Percentiles rank a stretch among this genome's conserved stretches.
Evolutionary conservation across 1,140 invertebrate species (phyloP).

Genomic region (Physella acuta): DNA sequence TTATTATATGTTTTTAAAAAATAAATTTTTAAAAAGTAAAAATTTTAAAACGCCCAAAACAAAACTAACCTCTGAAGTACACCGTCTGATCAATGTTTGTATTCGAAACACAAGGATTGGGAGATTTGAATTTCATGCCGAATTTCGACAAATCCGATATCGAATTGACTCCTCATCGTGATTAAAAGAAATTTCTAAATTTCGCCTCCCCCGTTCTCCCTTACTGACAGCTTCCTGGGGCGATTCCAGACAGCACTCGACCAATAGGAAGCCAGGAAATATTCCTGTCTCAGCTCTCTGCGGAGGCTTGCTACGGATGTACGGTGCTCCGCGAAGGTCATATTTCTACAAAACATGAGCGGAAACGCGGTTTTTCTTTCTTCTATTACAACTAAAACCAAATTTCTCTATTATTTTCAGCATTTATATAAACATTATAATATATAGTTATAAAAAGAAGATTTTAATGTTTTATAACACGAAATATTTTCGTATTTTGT

Average conservation of each 20-base stretch:
- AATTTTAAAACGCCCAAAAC: too few relatives aligned
- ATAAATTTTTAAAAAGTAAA: too few relatives aligned
- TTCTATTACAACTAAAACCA: too few relatives aligned
- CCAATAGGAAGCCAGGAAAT: conserved; percentile 14
- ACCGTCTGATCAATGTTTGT: background rate
- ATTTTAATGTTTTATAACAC: too few relatives aligned
- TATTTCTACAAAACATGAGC: background rate
- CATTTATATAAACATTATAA: too few relatives aligned
- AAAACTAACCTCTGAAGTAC: background rate
- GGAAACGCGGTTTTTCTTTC: too few relatives aligned
- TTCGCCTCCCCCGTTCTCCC: background rate
- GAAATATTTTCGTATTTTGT: too few relatives aligned
- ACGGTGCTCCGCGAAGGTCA: background rate
- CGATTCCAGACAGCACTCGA: background rate
- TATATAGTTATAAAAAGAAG: too few relatives aligned
- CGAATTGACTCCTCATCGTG: background rate
- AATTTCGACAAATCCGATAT: conserved; percentile 21
- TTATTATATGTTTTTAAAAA: too few relatives aligned
- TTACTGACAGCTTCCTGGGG: background rate
- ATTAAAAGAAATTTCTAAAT: conserved; percentile 14
- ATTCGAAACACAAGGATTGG: background rate
- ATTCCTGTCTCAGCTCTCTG: conserved; percentile 5
- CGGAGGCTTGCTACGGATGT: background rate
- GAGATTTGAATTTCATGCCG: conserved; percentile 21
- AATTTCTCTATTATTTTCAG: too few relatives aligned